Conservation (phyloP, 2,113 vertebrate species). For the Neogale vison region DNA sequence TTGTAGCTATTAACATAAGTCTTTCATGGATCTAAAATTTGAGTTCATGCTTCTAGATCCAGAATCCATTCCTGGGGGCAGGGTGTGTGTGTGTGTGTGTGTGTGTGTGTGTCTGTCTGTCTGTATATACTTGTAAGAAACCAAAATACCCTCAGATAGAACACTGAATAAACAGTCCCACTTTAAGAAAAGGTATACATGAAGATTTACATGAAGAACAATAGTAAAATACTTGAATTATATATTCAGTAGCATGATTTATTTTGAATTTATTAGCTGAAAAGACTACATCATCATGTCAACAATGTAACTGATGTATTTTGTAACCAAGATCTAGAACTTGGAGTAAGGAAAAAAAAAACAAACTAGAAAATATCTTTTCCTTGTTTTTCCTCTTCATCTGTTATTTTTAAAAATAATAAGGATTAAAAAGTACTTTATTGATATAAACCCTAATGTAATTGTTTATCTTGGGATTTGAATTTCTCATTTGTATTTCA, state of each 20-base stretch:
- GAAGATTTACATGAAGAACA: neutral
- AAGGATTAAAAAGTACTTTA: neutral
- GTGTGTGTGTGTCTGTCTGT: no score
- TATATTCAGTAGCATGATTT: constrained; percentile 5
- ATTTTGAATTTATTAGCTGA: constrained; percentile 28
- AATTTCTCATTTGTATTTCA: constrained; percentile 32
- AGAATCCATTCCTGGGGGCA: neutral
- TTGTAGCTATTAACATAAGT: neutral
- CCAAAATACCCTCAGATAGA: neutral
- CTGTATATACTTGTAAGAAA: neutral
- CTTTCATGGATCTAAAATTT: constrained; percentile 30
- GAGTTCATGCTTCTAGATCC: neutral
- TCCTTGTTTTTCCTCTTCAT: neutral
- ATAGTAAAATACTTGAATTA: constrained; percentile 19
- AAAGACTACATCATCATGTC: neutral
- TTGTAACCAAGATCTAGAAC: constrained; percentile 11
- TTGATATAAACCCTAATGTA: neutral
- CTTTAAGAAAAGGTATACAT: neutral
- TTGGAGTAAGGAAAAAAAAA: neutral
- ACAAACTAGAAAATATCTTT: neutral
- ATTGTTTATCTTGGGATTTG: neutral
- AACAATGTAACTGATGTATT: neutral
- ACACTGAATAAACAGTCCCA: neutral
- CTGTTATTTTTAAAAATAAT: neutral
- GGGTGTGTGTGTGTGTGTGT: no score